These are phyloP conservation scores for Pygocentrus nattereri DNA, from an alignment of 2,797 vertebrate genomes.

Conservation along the genomic window DNA sequence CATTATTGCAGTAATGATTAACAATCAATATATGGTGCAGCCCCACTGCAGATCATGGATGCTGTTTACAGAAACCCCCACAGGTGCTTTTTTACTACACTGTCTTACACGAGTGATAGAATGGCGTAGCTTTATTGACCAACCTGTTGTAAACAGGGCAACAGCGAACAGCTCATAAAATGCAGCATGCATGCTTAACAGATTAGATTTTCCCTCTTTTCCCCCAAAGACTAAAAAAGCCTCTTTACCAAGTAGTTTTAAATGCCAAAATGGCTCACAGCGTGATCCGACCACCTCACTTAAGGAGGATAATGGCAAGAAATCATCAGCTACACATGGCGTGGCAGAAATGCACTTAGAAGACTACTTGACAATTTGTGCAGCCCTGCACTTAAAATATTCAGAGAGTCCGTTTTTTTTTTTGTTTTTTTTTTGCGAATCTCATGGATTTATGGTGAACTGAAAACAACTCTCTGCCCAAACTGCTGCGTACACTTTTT, in stretches of 20 bases:
- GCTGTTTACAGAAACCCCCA: too few relatives aligned
- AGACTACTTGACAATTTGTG: slow-evolving; percentile 1
- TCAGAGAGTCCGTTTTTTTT: not conserved
- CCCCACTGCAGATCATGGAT: too few relatives aligned
- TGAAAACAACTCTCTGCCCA: not conserved
- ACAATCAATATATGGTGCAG: too few relatives aligned
- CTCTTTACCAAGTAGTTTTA: not conserved
- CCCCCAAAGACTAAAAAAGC: not conserved
- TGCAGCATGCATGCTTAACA: not conserved
- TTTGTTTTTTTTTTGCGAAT: not conserved
- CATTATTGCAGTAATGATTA: too few relatives aligned
- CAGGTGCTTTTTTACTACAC: not conserved
- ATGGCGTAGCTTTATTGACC: not conserved
- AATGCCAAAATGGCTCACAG: not conserved
- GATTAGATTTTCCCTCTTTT: not conserved
- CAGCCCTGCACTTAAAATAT: not conserved
- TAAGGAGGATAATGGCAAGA: not conserved
- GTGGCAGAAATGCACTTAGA: not conserved
- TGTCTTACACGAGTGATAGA: not conserved
- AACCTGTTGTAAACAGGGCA: slow-evolving; percentile 1
- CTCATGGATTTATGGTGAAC: not conserved
- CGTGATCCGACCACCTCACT: not conserved
- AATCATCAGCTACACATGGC: not conserved
- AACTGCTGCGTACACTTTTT: not conserved
- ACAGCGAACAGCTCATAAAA: not conserved